Evolutionary conservation across 1,140 invertebrate genomes (phyloP).

Genomic region (Aplysia californica): DNA sequence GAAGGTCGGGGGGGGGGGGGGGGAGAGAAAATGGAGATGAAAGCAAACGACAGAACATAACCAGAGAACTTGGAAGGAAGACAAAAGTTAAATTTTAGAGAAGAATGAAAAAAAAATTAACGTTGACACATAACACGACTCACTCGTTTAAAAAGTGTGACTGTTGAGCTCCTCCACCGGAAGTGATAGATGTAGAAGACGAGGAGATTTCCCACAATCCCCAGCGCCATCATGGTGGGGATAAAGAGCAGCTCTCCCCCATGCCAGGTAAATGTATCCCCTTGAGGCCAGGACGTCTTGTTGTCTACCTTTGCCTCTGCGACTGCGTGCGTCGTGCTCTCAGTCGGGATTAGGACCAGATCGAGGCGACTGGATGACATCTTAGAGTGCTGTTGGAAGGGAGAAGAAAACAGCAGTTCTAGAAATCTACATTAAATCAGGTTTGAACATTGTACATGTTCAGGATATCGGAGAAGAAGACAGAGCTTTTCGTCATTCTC

Average conservation of each 20-base stretch:
- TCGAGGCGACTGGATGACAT: not conserved
- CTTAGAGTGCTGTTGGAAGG: too few relatives aligned
- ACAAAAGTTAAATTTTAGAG: too few relatives aligned
- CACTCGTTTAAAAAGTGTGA: constrained; percentile 36
- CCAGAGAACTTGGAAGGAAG: too few relatives aligned
- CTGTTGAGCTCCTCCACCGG: constrained; percentile 32
- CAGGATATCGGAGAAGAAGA: constrained; percentile 36
- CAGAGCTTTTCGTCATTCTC: too few relatives aligned
- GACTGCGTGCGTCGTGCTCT: not conserved
- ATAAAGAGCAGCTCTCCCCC: constrained; percentile 36
- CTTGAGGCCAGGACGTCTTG: not conserved
- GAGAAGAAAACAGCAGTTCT: too few relatives aligned
- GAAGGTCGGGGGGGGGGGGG: too few relatives aligned
- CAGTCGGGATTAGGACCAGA: not conserved
- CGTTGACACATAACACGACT: too few relatives aligned
- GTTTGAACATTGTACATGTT: not conserved
- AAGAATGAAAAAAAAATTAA: too few relatives aligned
- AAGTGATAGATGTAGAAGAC: constrained; percentile 43
- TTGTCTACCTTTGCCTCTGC: not conserved
- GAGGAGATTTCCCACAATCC: constrained; percentile 38
- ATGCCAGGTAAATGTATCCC: constrained; percentile 35
- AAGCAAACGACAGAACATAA: too few relatives aligned
- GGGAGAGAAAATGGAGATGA: too few relatives aligned
- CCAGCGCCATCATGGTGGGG: constrained; percentile 30
- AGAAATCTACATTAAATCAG: not conserved